Percentiles rank a stretch among this genome's conserved stretches.
Evolutionary conservation across 2,797 vertebrate genomes (phyloP).

Genomic region (Agapornis canus): DNA sequence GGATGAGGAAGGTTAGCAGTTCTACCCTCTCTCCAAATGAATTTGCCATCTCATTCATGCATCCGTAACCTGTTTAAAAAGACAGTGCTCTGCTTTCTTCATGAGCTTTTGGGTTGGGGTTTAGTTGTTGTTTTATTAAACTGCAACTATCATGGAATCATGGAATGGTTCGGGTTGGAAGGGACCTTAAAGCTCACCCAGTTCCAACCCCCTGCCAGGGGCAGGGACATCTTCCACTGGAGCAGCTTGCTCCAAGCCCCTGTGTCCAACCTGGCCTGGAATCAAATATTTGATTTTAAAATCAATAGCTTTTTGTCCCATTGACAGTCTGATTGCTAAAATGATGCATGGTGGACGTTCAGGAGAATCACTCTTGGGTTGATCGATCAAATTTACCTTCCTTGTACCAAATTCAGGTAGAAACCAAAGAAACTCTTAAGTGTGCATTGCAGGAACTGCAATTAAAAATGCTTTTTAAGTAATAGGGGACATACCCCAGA

Average conservation of each 20-base stretch:
- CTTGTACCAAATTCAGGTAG: not conserved
- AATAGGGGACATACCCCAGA: not conserved
- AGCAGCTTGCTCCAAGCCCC: not conserved
- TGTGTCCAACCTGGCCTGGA: not conserved
- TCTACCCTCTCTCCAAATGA: slow-evolving; percentile 61
- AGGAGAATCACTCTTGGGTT: not conserved
- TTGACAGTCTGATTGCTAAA: not conserved
- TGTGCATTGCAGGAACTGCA: not conserved
- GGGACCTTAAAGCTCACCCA: not conserved
- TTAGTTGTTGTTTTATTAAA: not conserved
- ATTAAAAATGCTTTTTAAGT: not conserved
- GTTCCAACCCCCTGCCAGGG: not conserved
- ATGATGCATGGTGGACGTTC: not conserved
- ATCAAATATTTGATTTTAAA: not conserved
- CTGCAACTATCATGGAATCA: not conserved
- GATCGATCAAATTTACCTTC: not conserved
- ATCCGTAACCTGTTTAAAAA: slow-evolving; percentile 72
- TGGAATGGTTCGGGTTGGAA: not conserved
- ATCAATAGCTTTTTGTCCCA: not conserved
- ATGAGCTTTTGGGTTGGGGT: slow-evolving; percentile 35
- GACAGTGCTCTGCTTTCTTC: slow-evolving; percentile 70
- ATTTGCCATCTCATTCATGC: slow-evolving; percentile 60
- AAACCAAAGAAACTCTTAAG: not conserved
- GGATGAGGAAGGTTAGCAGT: slow-evolving; percentile 95
- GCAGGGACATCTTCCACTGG: not conserved